Base-by-base conservation (phyloP, 2,113 vertebrate genomes). In the Nettapus auritus region DNA sequence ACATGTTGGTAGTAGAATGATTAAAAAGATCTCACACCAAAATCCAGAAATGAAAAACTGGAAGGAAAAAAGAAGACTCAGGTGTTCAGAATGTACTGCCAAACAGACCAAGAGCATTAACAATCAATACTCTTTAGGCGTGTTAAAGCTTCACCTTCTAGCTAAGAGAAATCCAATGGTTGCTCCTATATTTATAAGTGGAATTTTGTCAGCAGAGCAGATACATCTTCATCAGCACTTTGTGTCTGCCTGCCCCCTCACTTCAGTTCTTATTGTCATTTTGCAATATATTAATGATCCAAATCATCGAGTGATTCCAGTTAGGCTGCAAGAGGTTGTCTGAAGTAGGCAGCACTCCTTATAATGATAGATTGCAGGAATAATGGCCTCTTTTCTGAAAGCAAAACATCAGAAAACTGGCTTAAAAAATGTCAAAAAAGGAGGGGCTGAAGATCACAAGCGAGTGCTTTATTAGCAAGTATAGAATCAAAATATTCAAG, bases 281-380 rank as follows among this genome's bases (percentile, higher is more conserved):
- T 97, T 95, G 91, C 88, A 92, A 90, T 94, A 86, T 96, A 93
- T 96, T 97, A 97, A 96, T 95, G 93, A 95, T 94, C 71, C 87
- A 93, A 95, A 94, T 91, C 96, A 95, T 83, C 1, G 12, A 94
- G 93, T 94, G 88, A 93, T 93, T 88, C 89, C 82, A 91, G 91
- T 81, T 88, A 90, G 82, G 88, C 88, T 91, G 91, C 77, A 71
- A 96, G 82, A 96, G 60, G 52, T 60, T 91, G 88, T 96, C 88
- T 94, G 88, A 96, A 94, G 94, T 80, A 91, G 91, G 93, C 94
- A 94, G 94, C 60, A 22, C 66, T 92, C 73, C 83, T 95, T 92
- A 88, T 73, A 90, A 94, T 92, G 95, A 97, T 71, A 97, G 83
- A 97, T 83, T 90, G 76, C 73, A 69, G 31, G 83, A 93, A 90